A percentile compares a stretch with the other conserved stretches of the same genome.
phyloP scores from a whole-genome alignment of 2,888 invertebrate genomes.

The Zeuzera pyrina region DNA sequence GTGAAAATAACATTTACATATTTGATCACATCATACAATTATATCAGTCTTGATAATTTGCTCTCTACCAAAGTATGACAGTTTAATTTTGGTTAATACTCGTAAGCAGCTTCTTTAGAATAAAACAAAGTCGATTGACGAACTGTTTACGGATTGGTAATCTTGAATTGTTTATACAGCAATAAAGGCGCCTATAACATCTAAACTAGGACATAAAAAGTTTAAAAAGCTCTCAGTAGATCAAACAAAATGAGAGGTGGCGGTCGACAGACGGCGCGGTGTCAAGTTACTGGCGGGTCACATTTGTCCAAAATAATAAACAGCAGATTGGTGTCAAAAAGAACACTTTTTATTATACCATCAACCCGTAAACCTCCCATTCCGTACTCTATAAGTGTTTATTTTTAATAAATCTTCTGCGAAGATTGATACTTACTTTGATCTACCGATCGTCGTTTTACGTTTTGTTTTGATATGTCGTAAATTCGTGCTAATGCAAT shows the following conservation, averaged over 20 bases:
- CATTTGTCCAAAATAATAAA: slow-evolving; percentile 69
- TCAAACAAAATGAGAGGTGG: slow-evolving; percentile 66
- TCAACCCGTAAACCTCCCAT: slow-evolving; percentile 53
- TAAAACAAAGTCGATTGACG: too few relatives aligned
- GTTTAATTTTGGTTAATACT: too few relatives aligned
- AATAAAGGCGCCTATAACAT: slow-evolving; percentile 63
- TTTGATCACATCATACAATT: too few relatives aligned
- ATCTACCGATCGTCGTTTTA: slow-evolving; percentile 35
- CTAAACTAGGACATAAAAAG: slow-evolving; percentile 70
- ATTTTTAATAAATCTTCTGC: slow-evolving; percentile 59
- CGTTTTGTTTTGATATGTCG: slow-evolving; percentile 22
- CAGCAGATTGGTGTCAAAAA: slow-evolving; percentile 69
- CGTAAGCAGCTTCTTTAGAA: too few relatives aligned
- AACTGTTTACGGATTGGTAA: too few relatives aligned
- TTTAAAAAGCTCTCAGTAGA: slow-evolving; percentile 73
- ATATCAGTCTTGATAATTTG: too few relatives aligned
- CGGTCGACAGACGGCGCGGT: slow-evolving; percentile 58
- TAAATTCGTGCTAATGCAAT: slow-evolving; percentile 27
- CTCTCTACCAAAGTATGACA: too few relatives aligned
- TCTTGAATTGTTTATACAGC: slow-evolving; percentile 60
- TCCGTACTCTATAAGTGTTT: slow-evolving; percentile 38
- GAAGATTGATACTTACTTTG: slow-evolving; percentile 43
- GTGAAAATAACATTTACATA: too few relatives aligned
- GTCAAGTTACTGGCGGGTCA: slow-evolving; percentile 59
- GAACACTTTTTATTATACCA: slow-evolving; percentile 67